Evolutionary conservation across 2,888 invertebrate genomes (phyloP), one percentile per base, ranked within the genome.

Genomic region (Hirudinaria manillensis): DNA sequence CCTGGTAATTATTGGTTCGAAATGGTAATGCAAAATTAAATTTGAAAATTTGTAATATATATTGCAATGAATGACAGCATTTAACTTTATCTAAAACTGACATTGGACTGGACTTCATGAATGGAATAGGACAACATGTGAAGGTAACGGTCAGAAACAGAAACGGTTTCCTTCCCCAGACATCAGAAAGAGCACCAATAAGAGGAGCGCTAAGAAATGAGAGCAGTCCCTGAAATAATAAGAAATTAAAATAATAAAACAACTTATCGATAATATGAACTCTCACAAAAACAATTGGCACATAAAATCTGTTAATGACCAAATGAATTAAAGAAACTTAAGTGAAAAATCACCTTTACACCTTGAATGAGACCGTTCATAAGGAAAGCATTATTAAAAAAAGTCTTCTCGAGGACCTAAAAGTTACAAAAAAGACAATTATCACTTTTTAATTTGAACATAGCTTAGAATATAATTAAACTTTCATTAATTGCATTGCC

Each of bases 361-460:
- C 98, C 98, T 91, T 99, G 94, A 83, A 99, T 97, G 81, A 99
- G 89, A 78, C 99, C 99, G 89, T 99, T 99, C 95, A 99, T 97
- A 77, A 97, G 89, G 88, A 99, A 98, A 84, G 97, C 99, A 87
- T 99, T 97, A 86, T 95, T 92, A 79, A 98, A 98, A 88, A 99
- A 99, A 76, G 98, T 98, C 82, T 92, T 92, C 87, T 98, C 97
- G 80, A 99, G 89, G 82, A 94, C 93, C 90, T 90, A 86, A 83
- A 71, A 72, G n/a, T 53, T 51, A 78, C 34, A 16, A 45, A 38
- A n/a, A 27, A 67, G 51, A 21, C 51, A 7, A 66, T 36, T 34
- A 29, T 72, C 24, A 72, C 0, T 4, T 34, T 38, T 21, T 13
- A 29, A 29, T 10, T 72, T 19, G 4, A 51, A 7, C 29, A 4